A percentile compares a stretch with the other conserved stretches of the same genome.
Evolutionary conservation across 2,797 vertebrate genomes (phyloP).

Genomic region (Neosalanx taihuensis): DNA sequence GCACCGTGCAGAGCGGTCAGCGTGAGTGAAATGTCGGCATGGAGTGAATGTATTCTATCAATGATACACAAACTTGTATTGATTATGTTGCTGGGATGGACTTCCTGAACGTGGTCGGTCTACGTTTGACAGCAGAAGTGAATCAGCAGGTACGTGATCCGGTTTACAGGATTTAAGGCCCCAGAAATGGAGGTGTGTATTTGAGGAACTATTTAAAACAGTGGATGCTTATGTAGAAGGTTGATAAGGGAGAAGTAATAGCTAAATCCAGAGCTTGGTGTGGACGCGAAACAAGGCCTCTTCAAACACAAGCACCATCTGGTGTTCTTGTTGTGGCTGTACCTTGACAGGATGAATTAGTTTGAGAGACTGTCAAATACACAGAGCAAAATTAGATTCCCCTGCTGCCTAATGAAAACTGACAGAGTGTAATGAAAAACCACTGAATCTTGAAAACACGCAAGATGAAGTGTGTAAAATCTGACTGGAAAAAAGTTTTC

Average conservation of each 20-base stretch:
- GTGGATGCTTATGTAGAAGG: background rate
- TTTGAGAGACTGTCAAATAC: conserved; percentile 72
- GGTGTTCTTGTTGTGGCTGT: conserved; percentile 59
- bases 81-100: no score
- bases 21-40: no score
- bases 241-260: background rate
- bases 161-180: no score
- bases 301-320: conserved; percentile 75
- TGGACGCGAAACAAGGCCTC: conserved; percentile 56
- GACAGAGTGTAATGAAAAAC: conserved; percentile 72
- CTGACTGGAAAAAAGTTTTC: conserved; percentile 45
- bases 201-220: no score
- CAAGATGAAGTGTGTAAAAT: conserved; percentile 59
- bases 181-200: no score
- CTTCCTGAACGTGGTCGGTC: no score
- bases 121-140: no score
- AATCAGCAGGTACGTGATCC: no score
- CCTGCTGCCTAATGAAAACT: conserved; percentile 68
- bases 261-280: conserved; percentile 6
- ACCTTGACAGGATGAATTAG: conserved; percentile 73
- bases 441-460: conserved; percentile 59
- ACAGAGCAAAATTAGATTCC: conserved; percentile 69
- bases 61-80: no score
- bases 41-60: no score
- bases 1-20: no score